A percentile compares a stretch with the other conserved stretches of the same genome.
phyloP scores from a whole-genome alignment of 2,113 vertebrate genomes.

The Mus pahari region DNA sequence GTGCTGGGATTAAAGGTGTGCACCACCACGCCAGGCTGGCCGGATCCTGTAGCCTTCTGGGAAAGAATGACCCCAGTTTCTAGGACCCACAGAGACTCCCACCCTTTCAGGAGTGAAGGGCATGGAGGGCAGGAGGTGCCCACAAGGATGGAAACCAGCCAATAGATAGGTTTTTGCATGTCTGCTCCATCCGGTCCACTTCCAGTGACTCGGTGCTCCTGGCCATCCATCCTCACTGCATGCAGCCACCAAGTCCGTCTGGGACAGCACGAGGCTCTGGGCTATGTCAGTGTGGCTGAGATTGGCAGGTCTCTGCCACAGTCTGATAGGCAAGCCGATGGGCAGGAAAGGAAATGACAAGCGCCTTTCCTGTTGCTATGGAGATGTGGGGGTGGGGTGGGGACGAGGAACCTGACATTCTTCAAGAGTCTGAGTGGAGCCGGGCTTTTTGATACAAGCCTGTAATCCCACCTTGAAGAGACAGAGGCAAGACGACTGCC shows the following conservation, averaged over 20 bases:
- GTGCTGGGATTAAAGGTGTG: too few relatives aligned
- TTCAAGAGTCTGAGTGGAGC: background rate
- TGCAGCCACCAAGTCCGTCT: background rate
- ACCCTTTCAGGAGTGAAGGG: background rate
- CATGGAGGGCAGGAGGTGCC: background rate
- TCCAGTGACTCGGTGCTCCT: background rate
- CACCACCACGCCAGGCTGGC: too few relatives aligned
- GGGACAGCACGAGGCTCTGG: background rate
- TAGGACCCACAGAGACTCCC: background rate
- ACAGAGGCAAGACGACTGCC: background rate
- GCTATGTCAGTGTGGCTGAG: background rate
- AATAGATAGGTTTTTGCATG: background rate
- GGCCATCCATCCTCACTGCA: background rate
- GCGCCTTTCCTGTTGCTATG: slow-evolving; percentile 56
- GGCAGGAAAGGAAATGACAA: slow-evolving; percentile 69
- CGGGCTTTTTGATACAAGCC: rapidly evolving
- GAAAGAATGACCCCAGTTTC: slow-evolving; percentile 28
- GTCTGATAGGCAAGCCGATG: background rate
- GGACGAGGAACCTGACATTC: background rate
- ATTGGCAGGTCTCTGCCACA: background rate
- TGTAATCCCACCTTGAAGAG: background rate
- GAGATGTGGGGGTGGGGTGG: slow-evolving; percentile 1
- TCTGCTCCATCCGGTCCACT: background rate
- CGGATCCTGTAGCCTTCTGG: background rate
- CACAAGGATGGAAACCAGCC: background rate